phyloP scores from a whole-genome alignment of 2,888 invertebrate genomes.

The Megalurothrips usitatus region DNA sequence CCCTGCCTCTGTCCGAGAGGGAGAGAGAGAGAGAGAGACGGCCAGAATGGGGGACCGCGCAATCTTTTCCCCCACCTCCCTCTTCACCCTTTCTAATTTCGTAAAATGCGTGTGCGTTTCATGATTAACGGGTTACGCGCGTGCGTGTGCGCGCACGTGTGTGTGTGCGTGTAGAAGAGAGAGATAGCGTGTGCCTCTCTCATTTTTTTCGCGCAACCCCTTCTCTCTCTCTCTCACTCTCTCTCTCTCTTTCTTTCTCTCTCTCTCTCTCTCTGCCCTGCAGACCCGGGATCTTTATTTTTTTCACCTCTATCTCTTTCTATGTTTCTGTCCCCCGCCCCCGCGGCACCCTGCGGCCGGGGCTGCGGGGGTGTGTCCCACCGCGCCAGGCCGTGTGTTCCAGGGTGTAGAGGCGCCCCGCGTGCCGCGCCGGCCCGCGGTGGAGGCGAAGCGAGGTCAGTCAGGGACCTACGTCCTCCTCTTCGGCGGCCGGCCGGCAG shows the following conservation, averaged over 20 bases:
- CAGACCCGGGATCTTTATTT: not conserved
- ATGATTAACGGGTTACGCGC: slow-evolving; percentile 24
- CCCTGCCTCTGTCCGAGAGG: too few species aligned
- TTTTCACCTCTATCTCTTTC: too few species aligned
- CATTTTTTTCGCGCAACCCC: slow-evolving; percentile 8
- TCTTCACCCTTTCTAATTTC: slow-evolving; percentile 15
- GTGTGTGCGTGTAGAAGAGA: not conserved
- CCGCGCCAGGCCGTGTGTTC: too few species aligned
- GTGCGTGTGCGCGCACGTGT: not conserved
- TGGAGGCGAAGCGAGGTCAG: too few species aligned
- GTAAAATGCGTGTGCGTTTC: slow-evolving; percentile 24
- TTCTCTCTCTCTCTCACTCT: not conserved
- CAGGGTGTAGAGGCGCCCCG: too few species aligned
- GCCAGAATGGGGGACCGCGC: not conserved
- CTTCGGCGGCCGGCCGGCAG: too few species aligned
- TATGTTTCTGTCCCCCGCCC: too few species aligned
- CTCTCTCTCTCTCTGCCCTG: not conserved
- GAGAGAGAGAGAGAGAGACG: too few species aligned
- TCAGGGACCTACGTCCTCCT: too few species aligned
- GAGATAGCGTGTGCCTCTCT: not conserved
- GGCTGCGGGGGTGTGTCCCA: too few species aligned
- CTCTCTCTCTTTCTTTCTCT: not conserved
- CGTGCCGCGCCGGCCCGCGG: too few species aligned
- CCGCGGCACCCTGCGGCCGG: too few species aligned
- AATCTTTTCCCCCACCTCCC: not conserved